Evolutionary conservation across 2,888 invertebrate genomes (phyloP).

Genomic region (Drosophila stalkeri): DNA sequence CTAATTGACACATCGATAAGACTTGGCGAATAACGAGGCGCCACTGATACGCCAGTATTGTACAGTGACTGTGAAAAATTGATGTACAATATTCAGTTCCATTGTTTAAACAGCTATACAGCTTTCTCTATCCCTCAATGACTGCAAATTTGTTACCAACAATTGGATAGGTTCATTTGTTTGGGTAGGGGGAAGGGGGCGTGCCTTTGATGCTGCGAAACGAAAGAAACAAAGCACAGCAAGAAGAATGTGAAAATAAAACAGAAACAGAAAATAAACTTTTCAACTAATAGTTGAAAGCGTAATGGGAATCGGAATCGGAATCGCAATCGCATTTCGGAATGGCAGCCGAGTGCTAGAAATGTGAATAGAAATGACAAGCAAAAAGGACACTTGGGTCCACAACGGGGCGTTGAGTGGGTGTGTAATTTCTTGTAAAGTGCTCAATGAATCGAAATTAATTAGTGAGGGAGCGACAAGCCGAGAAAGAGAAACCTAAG

Average conservation of each 20-base stretch:
- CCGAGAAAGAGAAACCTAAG: conserved; percentile 41
- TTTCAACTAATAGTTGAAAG: conserved; percentile 51
- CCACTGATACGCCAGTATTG: conserved; percentile 30
- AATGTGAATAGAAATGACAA: conserved; percentile 33
- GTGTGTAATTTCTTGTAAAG: conserved; percentile 77
- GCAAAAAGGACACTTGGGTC: conserved; percentile 7
- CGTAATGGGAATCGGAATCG: conserved; percentile 51
- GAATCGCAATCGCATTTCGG: conserved; percentile 21
- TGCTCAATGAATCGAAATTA: conserved; percentile 83
- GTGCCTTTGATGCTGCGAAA: conserved; percentile 65
- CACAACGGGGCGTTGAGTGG: conserved; percentile 45
- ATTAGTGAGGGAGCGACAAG: conserved; percentile 74
- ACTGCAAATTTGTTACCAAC: conserved; percentile 75
- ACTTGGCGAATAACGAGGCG: conserved; percentile 29
- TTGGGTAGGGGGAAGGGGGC: conserved; percentile 26
- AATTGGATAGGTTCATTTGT: conserved; percentile 74
- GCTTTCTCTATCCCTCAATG: conserved; percentile 58
- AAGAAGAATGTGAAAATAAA: conserved; percentile 11
- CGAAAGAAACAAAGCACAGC: conserved; percentile 41
- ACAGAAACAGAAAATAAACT: conserved; percentile 33
- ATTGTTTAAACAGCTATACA: conserved; percentile 38
- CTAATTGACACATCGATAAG: conserved; percentile 75
- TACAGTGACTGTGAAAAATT: conserved; percentile 4
- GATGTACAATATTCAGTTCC: conserved; percentile 25
- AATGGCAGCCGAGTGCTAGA: conserved; percentile 25